Evolutionary conservation across 2,888 invertebrate genomes (phyloP), one percentile per base, ranked within the genome.

Genomic region (Drosophila neutralis): DNA sequence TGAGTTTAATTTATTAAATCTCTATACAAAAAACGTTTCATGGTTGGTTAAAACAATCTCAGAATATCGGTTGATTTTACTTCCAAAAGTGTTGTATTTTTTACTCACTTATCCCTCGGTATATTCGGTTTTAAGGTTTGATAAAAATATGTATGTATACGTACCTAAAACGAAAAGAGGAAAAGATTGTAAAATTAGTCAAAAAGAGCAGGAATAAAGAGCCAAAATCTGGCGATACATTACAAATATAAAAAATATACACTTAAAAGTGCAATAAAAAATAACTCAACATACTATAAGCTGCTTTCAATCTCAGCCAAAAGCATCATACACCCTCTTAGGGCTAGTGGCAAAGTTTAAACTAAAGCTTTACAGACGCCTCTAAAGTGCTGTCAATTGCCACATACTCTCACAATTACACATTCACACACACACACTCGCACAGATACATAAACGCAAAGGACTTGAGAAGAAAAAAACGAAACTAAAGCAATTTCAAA

Each of bases 401-500:
- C 60, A 42, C 11, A 51, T 71, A 72, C 45, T 42, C 35, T 38
- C n/a, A 27, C 56, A 57, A 18, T n/a, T 18, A 35, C 62, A 62
- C 36, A 48, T 13, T 27, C 21, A 48, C 45, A 49, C 36, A 51
- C 29, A 49, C 29, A 60, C 51, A 54, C 15, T 52, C 36, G 15
- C 31, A 36, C 11, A 61, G 3, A 35, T 7, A 57, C 56, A 73
- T 45, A 31, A 40, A 38, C 31, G 40, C 35, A 68, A n/a, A 53
- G 60, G 42, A 52, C 18, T 54, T 36, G 31, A 53, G 52, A 29
- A 53, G 69, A 70, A 73, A 61, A 58, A 61, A 66, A 58, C 59
- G 61, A 69, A 81, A 87, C 77, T 78, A 78, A 82, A 87, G 73
- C 81, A 84, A 89, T 87, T 87, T 78, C 74, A 81, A 83, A 89